phyloP scores from a whole-genome alignment of 2,797 vertebrate species.

The Vireo griseus region DNA sequence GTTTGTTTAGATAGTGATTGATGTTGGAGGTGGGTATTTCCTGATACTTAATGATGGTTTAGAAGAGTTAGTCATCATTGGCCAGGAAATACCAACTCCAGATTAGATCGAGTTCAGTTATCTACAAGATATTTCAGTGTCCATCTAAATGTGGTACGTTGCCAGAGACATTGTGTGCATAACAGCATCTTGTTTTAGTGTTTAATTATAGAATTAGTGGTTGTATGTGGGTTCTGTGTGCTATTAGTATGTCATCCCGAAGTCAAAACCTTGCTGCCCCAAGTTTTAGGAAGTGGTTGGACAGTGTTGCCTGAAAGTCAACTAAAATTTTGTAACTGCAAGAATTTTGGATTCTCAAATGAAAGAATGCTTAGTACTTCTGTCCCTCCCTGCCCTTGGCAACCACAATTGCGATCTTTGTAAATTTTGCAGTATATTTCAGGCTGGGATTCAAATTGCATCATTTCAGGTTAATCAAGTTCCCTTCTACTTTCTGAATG shows the following conservation, averaged over 20 bases:
- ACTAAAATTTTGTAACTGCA: not conserved
- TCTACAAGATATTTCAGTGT: conserved; percentile 12
- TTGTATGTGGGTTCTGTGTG: not conserved
- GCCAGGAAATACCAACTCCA: conserved; percentile 52
- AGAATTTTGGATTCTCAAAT: not conserved
- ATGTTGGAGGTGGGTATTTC: conserved; percentile 29
- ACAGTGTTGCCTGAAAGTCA: not conserved
- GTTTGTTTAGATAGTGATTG: conserved; percentile 1
- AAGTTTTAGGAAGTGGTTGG: not conserved
- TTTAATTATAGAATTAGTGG: conserved; percentile 19
- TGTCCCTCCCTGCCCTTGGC: accelerated
- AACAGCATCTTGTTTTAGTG: not conserved
- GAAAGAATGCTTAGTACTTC: not conserved
- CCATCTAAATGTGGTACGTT: not conserved
- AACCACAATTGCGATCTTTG: not conserved
- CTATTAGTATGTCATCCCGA: not conserved
- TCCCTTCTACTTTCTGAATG: not conserved
- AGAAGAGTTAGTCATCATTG: conserved; percentile 7
- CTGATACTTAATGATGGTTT: conserved; percentile 29
- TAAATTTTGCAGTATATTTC: not conserved
- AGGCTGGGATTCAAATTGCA: not conserved
- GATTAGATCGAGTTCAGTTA: not conserved
- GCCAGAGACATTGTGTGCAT: not conserved
- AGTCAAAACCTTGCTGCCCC: not conserved
- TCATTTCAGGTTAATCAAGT: not conserved